Evolutionary conservation across 1,140 invertebrate genomes (phyloP).

Genomic region (Plectrocnemia conspersa): DNA sequence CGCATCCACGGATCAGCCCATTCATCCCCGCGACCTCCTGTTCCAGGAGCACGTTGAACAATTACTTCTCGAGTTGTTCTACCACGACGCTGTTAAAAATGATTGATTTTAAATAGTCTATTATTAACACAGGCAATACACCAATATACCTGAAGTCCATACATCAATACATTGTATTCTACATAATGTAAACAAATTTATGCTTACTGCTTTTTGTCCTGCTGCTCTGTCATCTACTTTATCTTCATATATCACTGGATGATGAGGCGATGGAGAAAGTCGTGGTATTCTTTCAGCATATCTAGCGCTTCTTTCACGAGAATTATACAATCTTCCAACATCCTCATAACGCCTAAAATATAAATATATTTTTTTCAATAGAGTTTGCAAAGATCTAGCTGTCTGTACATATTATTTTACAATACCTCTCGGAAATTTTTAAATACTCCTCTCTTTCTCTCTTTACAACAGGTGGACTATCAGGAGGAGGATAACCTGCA

Average conservation of each 20-base stretch:
- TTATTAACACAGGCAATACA: no score
- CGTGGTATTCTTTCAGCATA: conserved; percentile 10
- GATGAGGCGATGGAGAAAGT: conserved; percentile 6
- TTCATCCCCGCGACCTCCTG: conserved; percentile 65
- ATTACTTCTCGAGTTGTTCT: conserved; percentile 72
- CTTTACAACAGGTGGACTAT: conserved; percentile 39
- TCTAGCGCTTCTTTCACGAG: conserved; percentile 6
- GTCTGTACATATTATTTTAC: no score
- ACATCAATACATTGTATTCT: no score
- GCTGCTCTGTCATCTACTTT: conserved; percentile 12
- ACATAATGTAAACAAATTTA: no score
- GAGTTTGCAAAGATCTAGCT: background rate
- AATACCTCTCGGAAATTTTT: conserved; percentile 22
- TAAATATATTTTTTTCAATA: background rate
- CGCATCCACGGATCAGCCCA: conserved; percentile 93
- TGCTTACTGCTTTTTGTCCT: conserved; percentile 10
- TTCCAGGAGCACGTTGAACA: conserved; percentile 60
- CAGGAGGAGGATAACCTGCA: conserved; percentile 45
- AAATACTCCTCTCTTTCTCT: conserved; percentile 28
- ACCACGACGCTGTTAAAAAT: conserved; percentile 49
- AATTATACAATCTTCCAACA: background rate
- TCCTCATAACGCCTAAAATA: conserved; percentile 18
- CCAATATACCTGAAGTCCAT: no score
- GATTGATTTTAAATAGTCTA: background rate
- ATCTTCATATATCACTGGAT: conserved; percentile 2